These are phyloP conservation scores for Fratercula arctica DNA, from an alignment of 2,797 vertebrate species.

Conservation along the genomic window DNA sequence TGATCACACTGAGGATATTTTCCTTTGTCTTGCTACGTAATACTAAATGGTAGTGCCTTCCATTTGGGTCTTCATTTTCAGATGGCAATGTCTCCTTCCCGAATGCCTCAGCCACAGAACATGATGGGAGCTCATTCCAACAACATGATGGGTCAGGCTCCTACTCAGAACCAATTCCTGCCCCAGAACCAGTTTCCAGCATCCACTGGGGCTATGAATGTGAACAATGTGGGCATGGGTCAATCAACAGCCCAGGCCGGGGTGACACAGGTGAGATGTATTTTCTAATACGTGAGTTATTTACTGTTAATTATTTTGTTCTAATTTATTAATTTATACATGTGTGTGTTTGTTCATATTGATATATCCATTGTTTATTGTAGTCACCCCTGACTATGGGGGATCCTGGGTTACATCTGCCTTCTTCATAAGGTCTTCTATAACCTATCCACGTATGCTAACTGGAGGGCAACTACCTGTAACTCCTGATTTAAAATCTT, in stretches of 20 bases:
- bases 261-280: conserved; percentile 87
- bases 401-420: neutral
- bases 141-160: conserved; percentile 89
- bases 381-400: neutral
- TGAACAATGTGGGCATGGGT: conserved; percentile 84
- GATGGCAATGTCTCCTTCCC: conserved; percentile 96
- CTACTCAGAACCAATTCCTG: conserved; percentile 89
- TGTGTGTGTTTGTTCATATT: neutral
- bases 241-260: conserved; percentile 86
- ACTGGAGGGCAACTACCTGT: neutral
- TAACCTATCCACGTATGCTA: neutral
- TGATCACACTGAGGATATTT: neutral
- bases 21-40: neutral
- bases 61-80: conserved; percentile 62
- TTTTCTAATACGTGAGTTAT: neutral
- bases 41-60: neutral
- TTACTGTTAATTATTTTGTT: neutral
- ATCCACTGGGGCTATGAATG: conserved; percentile 84
- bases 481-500: neutral
- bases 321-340: neutral
- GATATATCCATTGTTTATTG: neutral
- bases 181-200: conserved; percentile 89
- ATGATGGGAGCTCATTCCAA: conserved; percentile 88
- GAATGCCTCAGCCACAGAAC: conserved; percentile 92
- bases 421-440: neutral